Evolutionary conservation across 2,113 vertebrate species (phyloP).

Genomic region (Heptranchias perlo): DNA sequence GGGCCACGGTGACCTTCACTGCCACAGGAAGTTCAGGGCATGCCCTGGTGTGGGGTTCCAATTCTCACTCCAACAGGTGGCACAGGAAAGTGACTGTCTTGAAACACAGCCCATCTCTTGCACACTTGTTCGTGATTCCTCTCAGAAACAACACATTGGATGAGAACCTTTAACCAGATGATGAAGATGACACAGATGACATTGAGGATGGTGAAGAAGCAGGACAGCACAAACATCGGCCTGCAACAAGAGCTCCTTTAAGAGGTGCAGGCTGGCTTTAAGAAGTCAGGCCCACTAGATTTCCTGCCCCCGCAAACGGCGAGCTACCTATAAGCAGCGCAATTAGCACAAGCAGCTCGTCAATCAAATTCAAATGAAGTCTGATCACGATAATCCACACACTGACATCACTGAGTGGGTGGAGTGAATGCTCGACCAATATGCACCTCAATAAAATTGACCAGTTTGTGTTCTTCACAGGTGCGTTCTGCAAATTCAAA

Average conservation of each 20-base stretch:
- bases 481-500: neutral
- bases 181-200: neutral
- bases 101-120: neutral
- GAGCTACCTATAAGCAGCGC: neutral
- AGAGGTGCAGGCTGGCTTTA: neutral
- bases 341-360: neutral
- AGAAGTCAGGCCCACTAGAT: neutral
- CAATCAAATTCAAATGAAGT: neutral
- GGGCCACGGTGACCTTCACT: neutral
- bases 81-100: too few relatives aligned
- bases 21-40: too few relatives aligned
- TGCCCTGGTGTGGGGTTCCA: too few relatives aligned
- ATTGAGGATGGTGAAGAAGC: neutral
- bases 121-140: neutral
- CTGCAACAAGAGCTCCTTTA: neutral
- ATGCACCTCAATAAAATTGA: neutral
- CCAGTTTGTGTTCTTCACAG: neutral
- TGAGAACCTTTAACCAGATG: neutral
- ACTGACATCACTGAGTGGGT: neutral
- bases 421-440: neutral
- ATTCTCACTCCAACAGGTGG: too few relatives aligned
- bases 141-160: neutral
- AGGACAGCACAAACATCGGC: neutral
- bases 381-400: neutral
- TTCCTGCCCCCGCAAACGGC: neutral